phyloP scores from a whole-genome alignment of 2,113 vertebrate genomes.

The Actenoides lindsayi region DNA sequence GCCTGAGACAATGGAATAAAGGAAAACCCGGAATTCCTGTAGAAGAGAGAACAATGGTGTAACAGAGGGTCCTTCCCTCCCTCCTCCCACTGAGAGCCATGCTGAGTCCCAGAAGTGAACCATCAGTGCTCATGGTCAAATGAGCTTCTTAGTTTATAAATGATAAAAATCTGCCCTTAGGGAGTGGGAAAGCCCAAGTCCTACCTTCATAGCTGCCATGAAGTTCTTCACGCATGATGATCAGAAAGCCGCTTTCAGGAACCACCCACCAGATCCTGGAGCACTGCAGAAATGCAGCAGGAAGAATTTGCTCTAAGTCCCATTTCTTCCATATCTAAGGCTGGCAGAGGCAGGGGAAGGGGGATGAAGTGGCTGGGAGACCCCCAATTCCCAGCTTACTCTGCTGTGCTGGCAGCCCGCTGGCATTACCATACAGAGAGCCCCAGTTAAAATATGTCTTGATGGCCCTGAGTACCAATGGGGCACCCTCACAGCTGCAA shows the following conservation, averaged over 20 bases:
- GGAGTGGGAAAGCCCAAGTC: not conserved
- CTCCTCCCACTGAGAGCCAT: not conserved
- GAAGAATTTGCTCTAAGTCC: not conserved
- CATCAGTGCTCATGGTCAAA: not conserved
- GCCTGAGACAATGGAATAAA: not conserved
- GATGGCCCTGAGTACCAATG: not conserved
- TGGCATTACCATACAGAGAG: not conserved
- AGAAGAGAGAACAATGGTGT: not conserved
- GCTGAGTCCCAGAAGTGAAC: not conserved
- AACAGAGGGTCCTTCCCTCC: not conserved
- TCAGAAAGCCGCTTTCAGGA: not conserved
- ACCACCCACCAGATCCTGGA: not conserved
- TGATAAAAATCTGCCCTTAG: not conserved
- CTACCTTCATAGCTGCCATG: not conserved
- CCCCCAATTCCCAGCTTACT: not conserved
- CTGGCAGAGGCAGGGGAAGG: not conserved
- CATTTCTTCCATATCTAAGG: no score
- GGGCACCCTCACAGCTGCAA: not conserved
- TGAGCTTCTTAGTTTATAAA: not conserved
- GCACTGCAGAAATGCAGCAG: no score
- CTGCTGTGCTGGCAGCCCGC: not conserved
- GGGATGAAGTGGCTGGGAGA: not conserved
- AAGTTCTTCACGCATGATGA: not conserved
- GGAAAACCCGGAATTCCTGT: not conserved
- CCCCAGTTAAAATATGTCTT: not conserved